Conservation (phyloP, 2,797 vertebrate species). For the Scolopax bukidnonensis region DNA sequence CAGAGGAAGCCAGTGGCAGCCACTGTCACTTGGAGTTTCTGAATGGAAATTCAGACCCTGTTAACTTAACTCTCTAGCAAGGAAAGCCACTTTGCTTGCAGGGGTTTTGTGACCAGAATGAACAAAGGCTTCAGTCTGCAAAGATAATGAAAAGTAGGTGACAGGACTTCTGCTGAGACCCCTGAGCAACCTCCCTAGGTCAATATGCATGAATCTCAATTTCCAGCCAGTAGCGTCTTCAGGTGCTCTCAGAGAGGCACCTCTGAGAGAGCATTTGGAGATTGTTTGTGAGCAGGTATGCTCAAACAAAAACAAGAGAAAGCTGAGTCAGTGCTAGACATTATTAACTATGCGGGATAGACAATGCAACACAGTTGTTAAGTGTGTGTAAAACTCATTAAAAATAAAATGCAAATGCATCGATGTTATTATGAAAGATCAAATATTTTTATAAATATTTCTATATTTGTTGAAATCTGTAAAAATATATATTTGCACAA, state of each 20-base stretch:
- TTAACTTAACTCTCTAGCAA: background rate
- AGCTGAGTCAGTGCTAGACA: background rate
- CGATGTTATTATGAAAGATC: background rate
- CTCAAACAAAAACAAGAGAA: background rate
- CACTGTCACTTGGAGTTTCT: background rate
- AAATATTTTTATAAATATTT: background rate
- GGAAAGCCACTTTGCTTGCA: background rate
- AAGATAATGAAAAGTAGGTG: background rate
- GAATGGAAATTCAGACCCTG: background rate
- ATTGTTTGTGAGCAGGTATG: background rate
- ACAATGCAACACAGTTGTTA: background rate
- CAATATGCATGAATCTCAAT: background rate
- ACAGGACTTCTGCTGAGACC: background rate
- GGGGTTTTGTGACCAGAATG: background rate
- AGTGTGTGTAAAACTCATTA: background rate
- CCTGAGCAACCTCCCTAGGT: background rate
- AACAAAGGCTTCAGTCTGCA: background rate
- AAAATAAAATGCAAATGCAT: background rate
- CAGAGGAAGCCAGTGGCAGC: background rate
- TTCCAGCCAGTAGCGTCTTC: background rate
- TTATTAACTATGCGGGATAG: background rate
- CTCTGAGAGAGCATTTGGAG: background rate
- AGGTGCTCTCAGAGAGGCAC: background rate
- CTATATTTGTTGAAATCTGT: background rate
- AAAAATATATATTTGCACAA: background rate